Conservation (phyloP, 2,888 invertebrate genomes). For the Bruchidius siliquastri region DNA sequence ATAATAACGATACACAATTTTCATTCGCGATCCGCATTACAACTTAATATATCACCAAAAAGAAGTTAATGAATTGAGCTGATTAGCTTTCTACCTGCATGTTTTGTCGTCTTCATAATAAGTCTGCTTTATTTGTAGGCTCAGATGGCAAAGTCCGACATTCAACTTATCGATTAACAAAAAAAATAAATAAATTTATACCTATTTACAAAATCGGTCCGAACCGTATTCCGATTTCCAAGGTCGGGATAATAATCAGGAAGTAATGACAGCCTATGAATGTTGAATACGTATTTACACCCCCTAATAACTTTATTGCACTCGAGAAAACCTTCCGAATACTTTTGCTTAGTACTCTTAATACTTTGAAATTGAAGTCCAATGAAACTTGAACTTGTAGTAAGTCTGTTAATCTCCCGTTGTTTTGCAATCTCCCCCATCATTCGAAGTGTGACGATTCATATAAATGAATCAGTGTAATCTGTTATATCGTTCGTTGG, state of each 20-base stretch:
- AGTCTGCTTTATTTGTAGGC: neutral
- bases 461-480: neutral
- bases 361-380: neutral
- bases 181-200: slow-evolving; percentile 33
- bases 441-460: neutral
- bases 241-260: neutral
- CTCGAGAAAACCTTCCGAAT: neutral
- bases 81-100: slow-evolving; percentile 8
- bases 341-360: neutral
- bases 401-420: neutral
- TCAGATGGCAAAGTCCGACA: slow-evolving; percentile 5
- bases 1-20: slow-evolving; percentile 14
- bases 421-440: no score
- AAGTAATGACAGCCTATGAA: neutral
- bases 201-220: slow-evolving; percentile 26
- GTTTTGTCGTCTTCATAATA: neutral
- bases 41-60: slow-evolving; percentile 8
- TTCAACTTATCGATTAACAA: slow-evolving; percentile 18
- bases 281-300: neutral
- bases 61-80: slow-evolving; percentile 11
- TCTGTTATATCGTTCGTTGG: neutral
- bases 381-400: neutral
- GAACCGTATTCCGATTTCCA: slow-evolving; percentile 20
- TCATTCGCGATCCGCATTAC: slow-evolving; percentile 19
- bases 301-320: neutral